Conservation (phyloP, 2,113 vertebrate genomes). For the Bos indicus region DNA sequence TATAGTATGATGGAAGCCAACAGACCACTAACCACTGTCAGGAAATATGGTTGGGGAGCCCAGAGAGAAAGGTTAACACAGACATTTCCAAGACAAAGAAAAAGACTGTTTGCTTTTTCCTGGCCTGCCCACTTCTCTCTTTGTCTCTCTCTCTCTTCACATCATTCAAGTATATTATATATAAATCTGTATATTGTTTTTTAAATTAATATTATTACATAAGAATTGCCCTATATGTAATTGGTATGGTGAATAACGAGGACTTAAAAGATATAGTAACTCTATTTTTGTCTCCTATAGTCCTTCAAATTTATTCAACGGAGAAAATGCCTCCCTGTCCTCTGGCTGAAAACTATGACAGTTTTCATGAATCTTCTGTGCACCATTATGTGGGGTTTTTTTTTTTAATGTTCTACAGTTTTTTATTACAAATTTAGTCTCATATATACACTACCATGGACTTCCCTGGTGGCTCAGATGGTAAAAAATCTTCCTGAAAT, state of each 20-base stretch:
- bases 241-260: neutral
- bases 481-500: neutral
- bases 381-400: accelerated
- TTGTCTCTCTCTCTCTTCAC: neutral
- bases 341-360: neutral
- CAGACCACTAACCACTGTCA: neutral
- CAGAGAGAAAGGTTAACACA: neutral
- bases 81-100: neutral
- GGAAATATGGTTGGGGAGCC: neutral
- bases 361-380: neutral
- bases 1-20: neutral
- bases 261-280: neutral
- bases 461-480: neutral
- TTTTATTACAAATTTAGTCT: neutral
- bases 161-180: neutral
- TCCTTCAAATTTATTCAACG: neutral
- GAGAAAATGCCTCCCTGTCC: neutral
- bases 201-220: neutral
- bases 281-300: neutral
- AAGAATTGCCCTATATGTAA: neutral
- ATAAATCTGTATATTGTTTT: neutral
- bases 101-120: neutral
- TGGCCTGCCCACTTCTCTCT: neutral
- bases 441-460: neutral
- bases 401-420: neutral